Conservation (phyloP, 1,140 invertebrate genomes). For the Apis laboriosa region DNA sequence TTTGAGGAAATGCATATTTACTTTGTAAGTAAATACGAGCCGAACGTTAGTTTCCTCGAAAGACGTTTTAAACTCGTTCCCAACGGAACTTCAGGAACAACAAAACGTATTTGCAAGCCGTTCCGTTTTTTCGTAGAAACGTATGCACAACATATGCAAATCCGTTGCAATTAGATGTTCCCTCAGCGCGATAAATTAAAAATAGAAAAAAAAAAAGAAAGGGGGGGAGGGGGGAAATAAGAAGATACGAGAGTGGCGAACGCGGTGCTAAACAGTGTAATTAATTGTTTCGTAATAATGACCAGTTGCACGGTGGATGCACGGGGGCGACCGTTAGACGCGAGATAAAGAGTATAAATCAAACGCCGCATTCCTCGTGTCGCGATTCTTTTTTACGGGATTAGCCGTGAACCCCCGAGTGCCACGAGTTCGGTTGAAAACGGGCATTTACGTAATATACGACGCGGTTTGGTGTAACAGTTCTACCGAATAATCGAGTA, state of each 20-base stretch:
- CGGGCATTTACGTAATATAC: slow-evolving; percentile 35
- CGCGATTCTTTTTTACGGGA: slow-evolving; percentile 28
- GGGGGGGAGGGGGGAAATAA: not conserved
- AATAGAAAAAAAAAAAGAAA: too few relatives aligned
- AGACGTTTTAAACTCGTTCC: not conserved
- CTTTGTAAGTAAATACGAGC: too few relatives aligned
- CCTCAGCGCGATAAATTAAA: not conserved
- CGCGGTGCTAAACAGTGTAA: slow-evolving; percentile 21
- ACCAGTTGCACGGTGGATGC: slow-evolving; percentile 23
- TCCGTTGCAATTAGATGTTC: not conserved
- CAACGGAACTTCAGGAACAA: not conserved
- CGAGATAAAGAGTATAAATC: slow-evolving; percentile 43
- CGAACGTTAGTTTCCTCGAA: not conserved
- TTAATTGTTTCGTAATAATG: slow-evolving; percentile 37
- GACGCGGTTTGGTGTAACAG: slow-evolving; percentile 11
- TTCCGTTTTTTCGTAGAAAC: slow-evolving; percentile 15
- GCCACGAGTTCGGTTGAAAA: not conserved
- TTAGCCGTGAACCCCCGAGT: slow-evolving; percentile 20
- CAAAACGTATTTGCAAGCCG: not conserved
- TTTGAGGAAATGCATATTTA: not conserved
- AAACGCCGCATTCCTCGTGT: slow-evolving; percentile 24
- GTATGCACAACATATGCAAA: slow-evolving; percentile 25
- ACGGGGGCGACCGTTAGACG: slow-evolving; percentile 30
- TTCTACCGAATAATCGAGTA: slow-evolving; percentile 28
- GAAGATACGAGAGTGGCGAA: not conserved